Conservation (phyloP, 2,888 invertebrate genomes). For the Rotaria sp. region DNA sequence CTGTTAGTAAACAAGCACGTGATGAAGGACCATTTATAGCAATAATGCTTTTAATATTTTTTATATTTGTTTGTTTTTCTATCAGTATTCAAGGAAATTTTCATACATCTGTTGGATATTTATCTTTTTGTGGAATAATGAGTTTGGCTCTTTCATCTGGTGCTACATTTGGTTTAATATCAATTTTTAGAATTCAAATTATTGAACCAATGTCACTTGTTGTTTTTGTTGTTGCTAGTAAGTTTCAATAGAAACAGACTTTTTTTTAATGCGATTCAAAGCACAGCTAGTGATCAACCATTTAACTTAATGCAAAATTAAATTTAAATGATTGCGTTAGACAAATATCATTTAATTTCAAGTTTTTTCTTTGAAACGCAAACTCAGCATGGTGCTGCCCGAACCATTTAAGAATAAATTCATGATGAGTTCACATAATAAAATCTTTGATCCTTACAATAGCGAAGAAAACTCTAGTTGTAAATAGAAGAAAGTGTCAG, state of each 20-base stretch:
- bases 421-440: no score
- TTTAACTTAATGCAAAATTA: no score
- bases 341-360: no score
- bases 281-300: no score
- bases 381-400: no score
- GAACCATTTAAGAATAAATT: no score
- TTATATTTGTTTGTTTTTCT: neutral
- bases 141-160: neutral
- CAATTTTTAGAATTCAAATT: neutral
- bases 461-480: no score
- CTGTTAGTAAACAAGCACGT: neutral
- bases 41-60: conserved; percentile 21
- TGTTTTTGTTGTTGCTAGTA: conserved; percentile 11
- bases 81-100: conserved; percentile 4
- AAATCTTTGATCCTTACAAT: no score
- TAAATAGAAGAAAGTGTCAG: no score
- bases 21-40: neutral
- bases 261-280: no score
- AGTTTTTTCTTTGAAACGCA: no score
- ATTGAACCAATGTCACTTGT: conserved; percentile 13
- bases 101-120: conserved; percentile 21
- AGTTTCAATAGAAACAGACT: neutral
- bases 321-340: no score
- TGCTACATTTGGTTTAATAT: conserved; percentile 9
- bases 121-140: neutral